phyloP scores from a whole-genome alignment of 2,888 invertebrate species.

The Elmis aenea region DNA sequence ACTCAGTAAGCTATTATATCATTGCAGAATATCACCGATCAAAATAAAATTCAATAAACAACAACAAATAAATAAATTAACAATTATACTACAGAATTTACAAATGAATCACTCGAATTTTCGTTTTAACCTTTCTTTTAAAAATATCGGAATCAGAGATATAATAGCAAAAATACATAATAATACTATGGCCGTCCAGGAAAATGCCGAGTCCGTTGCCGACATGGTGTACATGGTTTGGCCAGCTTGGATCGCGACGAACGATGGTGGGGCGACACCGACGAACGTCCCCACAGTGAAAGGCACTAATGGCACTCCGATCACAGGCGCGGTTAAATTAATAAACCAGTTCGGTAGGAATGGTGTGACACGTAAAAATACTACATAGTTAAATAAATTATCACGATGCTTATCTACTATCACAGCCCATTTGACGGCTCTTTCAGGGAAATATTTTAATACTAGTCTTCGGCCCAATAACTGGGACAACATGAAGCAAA shows the following conservation, averaged over 20 bases:
- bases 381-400: constrained; percentile 90
- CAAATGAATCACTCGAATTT: constrained; percentile 72
- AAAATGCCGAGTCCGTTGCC: constrained; percentile 81
- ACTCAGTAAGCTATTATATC: no score
- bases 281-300: constrained; percentile 96
- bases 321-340: constrained; percentile 92
- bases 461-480: constrained; percentile 83
- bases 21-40: no score
- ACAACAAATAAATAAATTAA: no score
- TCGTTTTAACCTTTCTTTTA: constrained; percentile 72
- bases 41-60: no score
- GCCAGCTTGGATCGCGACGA: constrained; percentile 96
- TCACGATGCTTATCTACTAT: constrained; percentile 81
- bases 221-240: constrained; percentile 92
- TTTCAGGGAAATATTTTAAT: constrained; percentile 81
- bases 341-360: constrained; percentile 99
- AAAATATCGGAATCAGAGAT: constrained; percentile 81
- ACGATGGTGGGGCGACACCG: constrained; percentile 94
- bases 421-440: constrained; percentile 78
- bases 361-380: constrained; percentile 95
- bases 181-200: constrained; percentile 78
- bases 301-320: constrained; percentile 87
- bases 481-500: constrained; percentile 91
- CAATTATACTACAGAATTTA: no score
- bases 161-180: constrained; percentile 74